Conservation (phyloP, 2,888 invertebrate species). For the Drosophila stalkeri region DNA sequence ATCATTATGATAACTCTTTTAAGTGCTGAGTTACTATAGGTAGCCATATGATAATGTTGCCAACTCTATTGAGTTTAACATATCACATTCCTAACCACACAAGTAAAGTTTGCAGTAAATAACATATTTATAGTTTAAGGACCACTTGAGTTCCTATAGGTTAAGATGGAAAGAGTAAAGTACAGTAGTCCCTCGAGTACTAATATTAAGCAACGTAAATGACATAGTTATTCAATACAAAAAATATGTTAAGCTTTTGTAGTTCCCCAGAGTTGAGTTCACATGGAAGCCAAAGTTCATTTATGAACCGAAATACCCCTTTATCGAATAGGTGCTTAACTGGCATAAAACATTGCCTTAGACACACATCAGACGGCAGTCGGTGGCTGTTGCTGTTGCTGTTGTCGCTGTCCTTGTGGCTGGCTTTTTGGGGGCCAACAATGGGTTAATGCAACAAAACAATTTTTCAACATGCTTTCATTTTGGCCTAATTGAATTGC, state of each 20-base stretch:
- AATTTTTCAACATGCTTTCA: slow-evolving; percentile 66
- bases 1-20: neutral
- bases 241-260: neutral
- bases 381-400: slow-evolving; percentile 25
- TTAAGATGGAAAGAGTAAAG: too few relatives aligned
- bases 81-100: too few relatives aligned
- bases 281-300: neutral
- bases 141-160: too few relatives aligned
- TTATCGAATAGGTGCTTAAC: neutral
- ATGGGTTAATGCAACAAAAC: slow-evolving; percentile 65
- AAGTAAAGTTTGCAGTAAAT: too few relatives aligned
- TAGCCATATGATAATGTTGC: neutral
- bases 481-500: slow-evolving; percentile 68
- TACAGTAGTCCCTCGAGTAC: too few relatives aligned
- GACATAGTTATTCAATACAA: too few relatives aligned
- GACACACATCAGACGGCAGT: slow-evolving; percentile 47
- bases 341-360: slow-evolving; percentile 13
- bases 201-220: too few relatives aligned
- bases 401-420: slow-evolving; percentile 16
- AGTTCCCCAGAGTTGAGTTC: neutral
- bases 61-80: too few relatives aligned
- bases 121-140: too few relatives aligned
- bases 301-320: neutral
- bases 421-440: slow-evolving; percentile 35
- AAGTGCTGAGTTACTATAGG: neutral